phyloP scores from a whole-genome alignment of 2,888 invertebrate species.

The Idaea aversata region DNA sequence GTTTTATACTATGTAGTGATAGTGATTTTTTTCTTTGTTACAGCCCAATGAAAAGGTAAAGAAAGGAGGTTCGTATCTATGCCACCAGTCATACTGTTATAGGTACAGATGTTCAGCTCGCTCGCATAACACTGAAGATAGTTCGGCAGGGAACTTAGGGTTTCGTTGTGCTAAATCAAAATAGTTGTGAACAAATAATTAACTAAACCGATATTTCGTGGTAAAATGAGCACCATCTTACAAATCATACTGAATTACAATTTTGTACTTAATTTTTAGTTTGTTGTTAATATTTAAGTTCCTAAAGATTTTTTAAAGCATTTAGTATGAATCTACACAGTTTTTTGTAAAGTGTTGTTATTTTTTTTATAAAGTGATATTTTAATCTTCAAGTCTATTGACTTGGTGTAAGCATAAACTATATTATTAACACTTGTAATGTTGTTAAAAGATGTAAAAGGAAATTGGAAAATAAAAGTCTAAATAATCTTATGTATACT shows the following conservation, averaged over 20 bases:
- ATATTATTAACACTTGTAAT: constrained; percentile 5
- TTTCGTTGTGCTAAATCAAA: constrained; percentile 90
- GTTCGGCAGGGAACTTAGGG: constrained; percentile 95
- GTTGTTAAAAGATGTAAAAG: neutral
- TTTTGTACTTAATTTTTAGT: neutral
- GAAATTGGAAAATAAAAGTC: constrained; percentile 16
- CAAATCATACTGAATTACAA: neutral
- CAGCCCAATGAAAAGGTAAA: constrained; percentile 89
- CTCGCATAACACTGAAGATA: constrained; percentile 96
- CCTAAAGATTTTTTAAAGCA: neutral
- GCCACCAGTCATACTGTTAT: constrained; percentile 94
- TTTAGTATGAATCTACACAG: neutral
- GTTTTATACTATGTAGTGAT: no score
- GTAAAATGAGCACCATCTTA: neutral
- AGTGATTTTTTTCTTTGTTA: constrained; percentile 35
- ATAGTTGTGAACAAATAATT: neutral
- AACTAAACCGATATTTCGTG: neutral
- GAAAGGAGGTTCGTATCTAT: constrained; percentile 97
- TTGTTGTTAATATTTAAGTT: neutral
- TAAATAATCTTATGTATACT: constrained; percentile 33
- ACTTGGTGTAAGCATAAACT: neutral
- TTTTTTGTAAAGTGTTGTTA: no score
- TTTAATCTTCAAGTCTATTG: neutral
- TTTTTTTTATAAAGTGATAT: neutral
- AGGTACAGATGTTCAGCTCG: constrained; percentile 96